A percentile compares a stretch with the other conserved stretches of the same genome.
phyloP scores from a whole-genome alignment of 2,888 invertebrate genomes.

The Pheosia gnoma region DNA sequence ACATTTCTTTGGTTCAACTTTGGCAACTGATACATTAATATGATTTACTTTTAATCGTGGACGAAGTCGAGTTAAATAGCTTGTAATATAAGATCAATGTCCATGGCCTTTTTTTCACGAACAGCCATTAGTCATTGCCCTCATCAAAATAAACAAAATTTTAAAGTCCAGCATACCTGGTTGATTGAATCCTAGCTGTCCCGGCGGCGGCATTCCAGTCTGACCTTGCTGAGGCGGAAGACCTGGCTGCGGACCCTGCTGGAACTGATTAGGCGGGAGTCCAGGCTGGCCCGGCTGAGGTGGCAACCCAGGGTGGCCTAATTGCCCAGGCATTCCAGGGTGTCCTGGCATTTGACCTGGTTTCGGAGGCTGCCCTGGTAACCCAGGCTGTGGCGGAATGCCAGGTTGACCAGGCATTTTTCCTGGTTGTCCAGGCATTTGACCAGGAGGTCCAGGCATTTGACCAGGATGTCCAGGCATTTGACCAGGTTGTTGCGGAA shows the following conservation, averaged over 20 bases:
- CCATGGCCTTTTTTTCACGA: too few species aligned
- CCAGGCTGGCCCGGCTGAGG: constrained; percentile 39
- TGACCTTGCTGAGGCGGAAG: constrained; percentile 34
- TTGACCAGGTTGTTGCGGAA: constrained; percentile 34
- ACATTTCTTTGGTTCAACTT: too few species aligned
- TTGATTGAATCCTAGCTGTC: constrained; percentile 29
- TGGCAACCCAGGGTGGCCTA: constrained; percentile 36
- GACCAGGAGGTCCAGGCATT: constrained; percentile 22
- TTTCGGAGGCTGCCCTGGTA: constrained; percentile 32
- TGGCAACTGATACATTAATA: too few species aligned
- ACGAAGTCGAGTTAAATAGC: too few species aligned
- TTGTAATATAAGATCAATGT: too few species aligned
- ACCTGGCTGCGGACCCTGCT: constrained; percentile 34
- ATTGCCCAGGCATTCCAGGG: constrained; percentile 29
- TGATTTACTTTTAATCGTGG: too few species aligned
- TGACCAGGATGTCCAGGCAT: constrained; percentile 33
- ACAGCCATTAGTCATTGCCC: too few species aligned
- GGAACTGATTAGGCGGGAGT: background rate
- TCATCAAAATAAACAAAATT: too few species aligned
- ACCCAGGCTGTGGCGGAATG: constrained; percentile 40
- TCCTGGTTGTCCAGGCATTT: constrained; percentile 28
- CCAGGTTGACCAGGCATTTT: constrained; percentile 36
- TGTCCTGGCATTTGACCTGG: constrained; percentile 32
- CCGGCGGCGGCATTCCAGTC: constrained; percentile 36
- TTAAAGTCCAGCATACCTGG: constrained; percentile 15